Evolutionary conservation across 64 coral and sea anemone species (phyloP), one percentile per base, ranked within the genome.

Genomic region (Exaiptasia diaphana): DNA sequence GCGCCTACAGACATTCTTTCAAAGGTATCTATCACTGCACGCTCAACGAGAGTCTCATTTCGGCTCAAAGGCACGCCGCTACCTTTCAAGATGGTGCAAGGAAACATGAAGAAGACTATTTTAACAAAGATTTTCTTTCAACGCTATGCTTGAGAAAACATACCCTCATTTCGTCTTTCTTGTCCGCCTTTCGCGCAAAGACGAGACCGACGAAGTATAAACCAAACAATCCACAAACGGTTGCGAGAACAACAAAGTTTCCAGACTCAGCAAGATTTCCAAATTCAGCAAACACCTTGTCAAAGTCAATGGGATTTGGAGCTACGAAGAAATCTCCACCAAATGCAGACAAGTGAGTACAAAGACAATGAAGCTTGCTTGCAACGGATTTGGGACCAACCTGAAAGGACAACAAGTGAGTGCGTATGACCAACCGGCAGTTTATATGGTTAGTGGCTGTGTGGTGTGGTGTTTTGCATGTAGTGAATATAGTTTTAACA

Each of bases 231-330:
- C 17, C 84, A 78, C 84, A 78, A 13, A 87, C 74, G 50, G 73
- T 69, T 15, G 73, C 54, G 12, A 87, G 26, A 20, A 87, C 84
- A 3, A 87, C 84, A 78, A 87, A 78, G 63, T 87, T 87, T 37
- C 84, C 84, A n/a, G 84, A 40, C 33, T 87, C 84, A 6, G 57
- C 74, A 15, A 87, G 45, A 32, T 54, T 76, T 18, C 84, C 73
- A 69, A 87, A 87, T 57, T 61, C 84, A 52, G 84, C 84, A 68
- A 87, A 87, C 21, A 87, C 84, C 38, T 87, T 87, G 45, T 87
- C 84, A 45, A 87, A 87, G 38, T 87, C 84, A 28, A 87, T 87
- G 52, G 84, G 84, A 56, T 87, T 87, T 14, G 84, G 84, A 12
- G 84, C 84, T 11, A 87, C 84, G 39, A 87, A 68, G 74, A 87